Evolutionary conservation across 2,888 invertebrate species (phyloP).

Genomic region (Drosophila flavopinicola): DNA sequence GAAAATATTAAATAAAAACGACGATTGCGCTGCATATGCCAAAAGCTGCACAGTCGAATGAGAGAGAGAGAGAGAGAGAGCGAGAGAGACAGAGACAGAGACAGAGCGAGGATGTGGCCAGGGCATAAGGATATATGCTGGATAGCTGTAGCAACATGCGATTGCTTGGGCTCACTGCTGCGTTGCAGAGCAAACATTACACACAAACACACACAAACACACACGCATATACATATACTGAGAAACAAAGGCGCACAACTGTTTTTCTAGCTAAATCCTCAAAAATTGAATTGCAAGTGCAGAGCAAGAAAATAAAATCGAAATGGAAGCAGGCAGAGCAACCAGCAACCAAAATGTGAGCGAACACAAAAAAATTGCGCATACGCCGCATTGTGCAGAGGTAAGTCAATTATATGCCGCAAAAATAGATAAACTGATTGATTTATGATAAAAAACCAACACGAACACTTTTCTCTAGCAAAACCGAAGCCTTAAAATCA

Average conservation of each 20-base stretch:
- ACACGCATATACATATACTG: conserved; percentile 1
- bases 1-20: conserved; percentile 82
- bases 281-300: conserved; percentile 76
- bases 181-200: conserved; percentile 74
- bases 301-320: conserved; percentile 12
- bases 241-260: conserved; percentile 27
- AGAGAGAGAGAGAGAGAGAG: conserved; percentile 12
- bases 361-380: conserved; percentile 57
- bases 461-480: not conserved
- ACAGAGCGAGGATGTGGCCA: conserved; percentile 9
- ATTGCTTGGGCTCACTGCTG: conserved; percentile 41
- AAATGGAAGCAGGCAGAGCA: conserved; percentile 3
- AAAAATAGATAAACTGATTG: conserved; percentile 1
- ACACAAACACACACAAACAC: conserved; percentile 38
- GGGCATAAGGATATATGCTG: conserved; percentile 5
- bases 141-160: conserved; percentile 33
- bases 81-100: conserved; percentile 29
- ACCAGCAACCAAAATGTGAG: conserved; percentile 9
- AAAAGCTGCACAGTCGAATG: conserved; percentile 48
- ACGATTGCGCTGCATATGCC: conserved; percentile 81
- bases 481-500: not conserved
- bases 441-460: conserved; percentile 1
- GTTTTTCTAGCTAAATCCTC: conserved; percentile 66
- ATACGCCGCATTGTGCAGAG: conserved; percentile 58
- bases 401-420: conserved; percentile 30